Conservation (phyloP, 2,113 vertebrate genomes). For the Sarotherodon lohbergeri region DNA sequence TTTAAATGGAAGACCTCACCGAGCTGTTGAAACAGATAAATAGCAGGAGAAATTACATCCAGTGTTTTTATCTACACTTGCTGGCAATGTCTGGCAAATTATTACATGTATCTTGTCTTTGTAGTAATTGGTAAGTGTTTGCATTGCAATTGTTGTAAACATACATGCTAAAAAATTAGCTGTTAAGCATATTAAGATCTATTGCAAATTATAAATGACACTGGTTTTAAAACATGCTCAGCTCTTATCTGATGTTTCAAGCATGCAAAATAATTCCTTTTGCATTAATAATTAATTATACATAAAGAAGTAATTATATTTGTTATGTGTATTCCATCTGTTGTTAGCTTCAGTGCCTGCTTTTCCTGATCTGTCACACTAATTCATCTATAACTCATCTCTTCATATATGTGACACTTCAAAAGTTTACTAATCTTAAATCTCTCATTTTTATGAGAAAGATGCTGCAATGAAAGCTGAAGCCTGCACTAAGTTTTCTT, state of each 20-base stretch:
- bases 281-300: neutral
- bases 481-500: neutral
- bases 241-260: neutral
- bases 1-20: neutral
- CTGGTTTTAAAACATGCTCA: neutral
- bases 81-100: neutral
- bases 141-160: neutral
- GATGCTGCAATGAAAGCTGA: neutral
- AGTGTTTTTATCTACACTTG: neutral
- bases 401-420: neutral
- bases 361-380: neutral
- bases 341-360: neutral
- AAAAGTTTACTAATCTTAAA: neutral
- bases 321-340: neutral
- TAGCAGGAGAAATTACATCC: neutral
- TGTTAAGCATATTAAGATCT: neutral
- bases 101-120: neutral
- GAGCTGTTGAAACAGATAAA: constrained; percentile 4
- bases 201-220: neutral
- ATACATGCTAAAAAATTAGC: neutral
- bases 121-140: neutral
- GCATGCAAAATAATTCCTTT: neutral
- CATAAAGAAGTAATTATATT: neutral
- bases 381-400: neutral
- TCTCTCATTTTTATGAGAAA: neutral